Evolutionary conservation across 2,888 invertebrate genomes (phyloP).

Genomic region (Ophion costatus): DNA sequence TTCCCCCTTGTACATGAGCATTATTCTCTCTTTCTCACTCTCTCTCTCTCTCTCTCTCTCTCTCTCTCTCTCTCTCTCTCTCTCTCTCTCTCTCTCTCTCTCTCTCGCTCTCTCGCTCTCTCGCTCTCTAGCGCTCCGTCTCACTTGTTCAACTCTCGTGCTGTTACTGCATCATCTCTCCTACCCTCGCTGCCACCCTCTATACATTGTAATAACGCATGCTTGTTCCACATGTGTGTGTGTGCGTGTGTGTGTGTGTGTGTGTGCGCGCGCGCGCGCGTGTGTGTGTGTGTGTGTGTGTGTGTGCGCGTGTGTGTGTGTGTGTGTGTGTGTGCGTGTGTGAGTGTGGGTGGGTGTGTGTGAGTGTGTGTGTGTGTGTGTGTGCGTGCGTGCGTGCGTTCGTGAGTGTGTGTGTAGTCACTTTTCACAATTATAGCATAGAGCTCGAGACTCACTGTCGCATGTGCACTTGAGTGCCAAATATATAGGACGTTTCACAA

Average conservation of each 20-base stretch:
- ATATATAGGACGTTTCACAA: neutral
- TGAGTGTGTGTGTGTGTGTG: neutral
- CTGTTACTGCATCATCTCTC: conserved; percentile 52
- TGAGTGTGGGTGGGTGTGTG: neutral
- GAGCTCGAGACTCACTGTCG: neutral
- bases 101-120: too few species aligned
- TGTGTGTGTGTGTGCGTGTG: neutral
- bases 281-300: neutral
- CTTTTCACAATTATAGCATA: neutral
- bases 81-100: conserved; percentile 38
- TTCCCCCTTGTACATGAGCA: conserved; percentile 27
- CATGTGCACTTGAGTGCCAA: conserved; percentile 8
- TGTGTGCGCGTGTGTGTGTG: neutral
- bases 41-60: conserved; percentile 47
- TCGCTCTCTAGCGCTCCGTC: conserved; percentile 36
- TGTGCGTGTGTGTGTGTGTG: neutral
- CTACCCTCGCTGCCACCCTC: conserved; percentile 53
- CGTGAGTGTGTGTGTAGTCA: too few species aligned
- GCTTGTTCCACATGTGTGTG: conserved; percentile 51
- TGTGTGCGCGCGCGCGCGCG: neutral
- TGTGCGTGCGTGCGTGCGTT: neutral
- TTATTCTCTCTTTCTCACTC: conserved; percentile 36
- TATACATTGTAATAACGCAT: conserved; percentile 51
- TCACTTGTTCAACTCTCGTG: conserved; percentile 8
- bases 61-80: conserved; percentile 39